These are phyloP conservation scores for Gobio gobio DNA, from an alignment of 2,113 vertebrate species.

Conservation along the genomic window DNA sequence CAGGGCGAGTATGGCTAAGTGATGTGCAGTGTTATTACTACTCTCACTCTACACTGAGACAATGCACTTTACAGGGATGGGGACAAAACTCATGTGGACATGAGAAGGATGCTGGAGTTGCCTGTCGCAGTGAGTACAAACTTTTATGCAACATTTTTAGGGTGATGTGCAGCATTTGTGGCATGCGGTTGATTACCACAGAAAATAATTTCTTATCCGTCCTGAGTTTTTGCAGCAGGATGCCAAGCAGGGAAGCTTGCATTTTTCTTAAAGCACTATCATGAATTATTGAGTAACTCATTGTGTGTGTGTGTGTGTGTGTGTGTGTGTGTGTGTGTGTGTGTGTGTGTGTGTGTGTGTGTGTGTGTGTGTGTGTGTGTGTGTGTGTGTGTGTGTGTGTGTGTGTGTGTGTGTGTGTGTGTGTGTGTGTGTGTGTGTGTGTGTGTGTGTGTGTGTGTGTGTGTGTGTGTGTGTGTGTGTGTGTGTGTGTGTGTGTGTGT, in stretches of 20 bases:
- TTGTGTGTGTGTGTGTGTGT: too few species aligned
- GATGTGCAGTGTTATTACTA: background rate
- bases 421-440: too few species aligned
- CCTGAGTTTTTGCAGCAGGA: background rate
- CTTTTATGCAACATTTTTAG: background rate
- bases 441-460: too few species aligned
- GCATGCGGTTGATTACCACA: background rate
- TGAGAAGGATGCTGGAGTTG: background rate
- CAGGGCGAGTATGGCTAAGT: background rate
- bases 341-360: too few species aligned
- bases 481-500: too few species aligned
- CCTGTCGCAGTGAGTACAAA: background rate
- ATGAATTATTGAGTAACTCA: background rate
- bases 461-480: too few species aligned
- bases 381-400: too few species aligned
- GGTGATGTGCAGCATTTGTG: background rate
- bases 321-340: too few species aligned
- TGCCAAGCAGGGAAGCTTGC: background rate
- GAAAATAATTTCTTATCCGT: background rate
- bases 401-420: too few species aligned
- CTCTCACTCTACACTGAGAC: background rate
- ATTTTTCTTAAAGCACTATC: background rate
- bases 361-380: too few species aligned
- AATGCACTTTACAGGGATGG: background rate
- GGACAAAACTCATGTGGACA: constrained; percentile 6